Evolutionary conservation across 2,888 invertebrate species (phyloP).

Genomic region (Lordiphosa fenestrarum): DNA sequence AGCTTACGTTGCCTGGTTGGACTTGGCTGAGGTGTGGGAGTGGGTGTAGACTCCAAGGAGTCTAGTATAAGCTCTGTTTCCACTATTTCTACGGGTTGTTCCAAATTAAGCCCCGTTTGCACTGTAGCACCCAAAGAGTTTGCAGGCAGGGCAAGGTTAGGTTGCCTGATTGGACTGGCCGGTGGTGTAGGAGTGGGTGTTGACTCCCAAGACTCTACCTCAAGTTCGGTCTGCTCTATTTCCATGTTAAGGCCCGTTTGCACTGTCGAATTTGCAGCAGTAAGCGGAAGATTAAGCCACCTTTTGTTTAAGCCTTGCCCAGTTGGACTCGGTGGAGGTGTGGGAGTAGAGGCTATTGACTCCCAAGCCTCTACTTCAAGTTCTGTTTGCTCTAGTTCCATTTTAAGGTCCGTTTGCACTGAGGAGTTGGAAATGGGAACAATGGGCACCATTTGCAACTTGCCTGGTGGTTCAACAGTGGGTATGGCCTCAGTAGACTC

Average conservation of each 20-base stretch:
- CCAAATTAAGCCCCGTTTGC: too few species aligned
- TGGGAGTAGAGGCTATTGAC: slow-evolving; percentile 18
- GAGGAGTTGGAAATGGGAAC: too few species aligned
- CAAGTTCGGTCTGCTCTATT: slow-evolving; percentile 3
- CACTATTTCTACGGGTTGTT: not conserved
- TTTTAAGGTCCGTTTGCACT: not conserved
- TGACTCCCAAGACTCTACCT: slow-evolving; percentile 22
- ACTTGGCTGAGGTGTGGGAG: slow-evolving; percentile 13
- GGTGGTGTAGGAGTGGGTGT: slow-evolving; percentile 11
- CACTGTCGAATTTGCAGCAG: too few species aligned
- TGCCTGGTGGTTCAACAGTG: slow-evolving; percentile 1
- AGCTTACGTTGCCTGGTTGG: not conserved
- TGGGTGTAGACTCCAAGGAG: slow-evolving; percentile 25
- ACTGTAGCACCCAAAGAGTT: not conserved
- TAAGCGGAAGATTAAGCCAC: not conserved
- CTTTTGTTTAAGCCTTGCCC: not conserved
- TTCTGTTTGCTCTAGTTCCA: slow-evolving; percentile 2
- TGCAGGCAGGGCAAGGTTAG: not conserved
- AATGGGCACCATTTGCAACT: not conserved
- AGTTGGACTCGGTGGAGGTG: slow-evolving; percentile 21
- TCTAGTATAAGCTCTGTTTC: slow-evolving; percentile 29
- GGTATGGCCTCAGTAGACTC: slow-evolving; percentile 14
- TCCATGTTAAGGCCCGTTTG: not conserved
- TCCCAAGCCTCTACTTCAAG: slow-evolving; percentile 26
- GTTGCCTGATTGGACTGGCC: not conserved